Conservation (phyloP, 2,113 vertebrate genomes). For the Epinephelus fuscoguttatus region DNA sequence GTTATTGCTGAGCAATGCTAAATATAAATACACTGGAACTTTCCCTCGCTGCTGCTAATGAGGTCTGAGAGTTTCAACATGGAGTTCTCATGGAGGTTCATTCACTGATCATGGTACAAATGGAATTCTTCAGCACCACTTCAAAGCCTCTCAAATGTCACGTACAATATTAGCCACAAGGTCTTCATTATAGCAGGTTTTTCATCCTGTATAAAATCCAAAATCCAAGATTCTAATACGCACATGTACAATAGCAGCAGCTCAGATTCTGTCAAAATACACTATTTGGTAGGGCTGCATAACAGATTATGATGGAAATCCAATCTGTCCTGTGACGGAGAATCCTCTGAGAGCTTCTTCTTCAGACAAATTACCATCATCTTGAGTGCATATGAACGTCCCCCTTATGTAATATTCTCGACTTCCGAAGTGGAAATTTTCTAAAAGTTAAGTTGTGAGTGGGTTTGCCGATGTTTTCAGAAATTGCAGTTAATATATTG, state of each 20-base stretch:
- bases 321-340: neutral
- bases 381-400: neutral
- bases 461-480: too few relatives aligned
- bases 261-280: neutral
- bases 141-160: slow-evolving; percentile 25
- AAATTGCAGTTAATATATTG: too few relatives aligned
- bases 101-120: neutral
- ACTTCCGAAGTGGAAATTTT: too few relatives aligned
- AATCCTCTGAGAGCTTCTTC: neutral
- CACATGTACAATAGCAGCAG: neutral
- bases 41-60: slow-evolving; percentile 31
- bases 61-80: slow-evolving; percentile 20
- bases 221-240: too few relatives aligned
- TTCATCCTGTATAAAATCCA: neutral
- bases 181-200: neutral
- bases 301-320: neutral
- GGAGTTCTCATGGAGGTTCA: neutral
- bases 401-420: too few relatives aligned
- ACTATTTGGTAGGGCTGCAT: neutral
- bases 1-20: slow-evolving; percentile 59
- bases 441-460: too few relatives aligned
- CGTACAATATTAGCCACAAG: neutral
- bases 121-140: neutral
- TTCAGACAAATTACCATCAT: neutral
- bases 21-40: slow-evolving; percentile 52